phyloP scores from a whole-genome alignment of 2,888 invertebrate genomes.

The Luffia ferchaultella region DNA sequence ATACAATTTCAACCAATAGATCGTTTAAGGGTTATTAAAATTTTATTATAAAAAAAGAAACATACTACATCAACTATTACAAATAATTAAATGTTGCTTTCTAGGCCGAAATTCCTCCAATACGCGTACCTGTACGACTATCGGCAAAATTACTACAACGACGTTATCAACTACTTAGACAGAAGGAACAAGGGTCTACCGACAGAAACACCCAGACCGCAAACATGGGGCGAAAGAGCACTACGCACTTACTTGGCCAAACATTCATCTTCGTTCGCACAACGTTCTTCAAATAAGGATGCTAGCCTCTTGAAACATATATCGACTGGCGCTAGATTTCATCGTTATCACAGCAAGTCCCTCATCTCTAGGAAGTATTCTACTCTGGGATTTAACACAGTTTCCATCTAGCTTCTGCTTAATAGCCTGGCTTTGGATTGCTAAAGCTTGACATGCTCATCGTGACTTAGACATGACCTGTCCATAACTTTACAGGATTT shows the following conservation, averaged over 20 bases:
- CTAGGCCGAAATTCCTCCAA: constrained; percentile 80
- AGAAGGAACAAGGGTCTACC: constrained; percentile 73
- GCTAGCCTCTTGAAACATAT: constrained; percentile 67
- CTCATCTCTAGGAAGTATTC: constrained; percentile 79
- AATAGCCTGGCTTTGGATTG: constrained; percentile 41
- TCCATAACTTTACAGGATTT: constrained; percentile 55
- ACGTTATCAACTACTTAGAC: constrained; percentile 84
- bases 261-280: constrained; percentile 74
- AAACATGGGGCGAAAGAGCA: constrained; percentile 87
- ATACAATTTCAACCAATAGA: too few species aligned
- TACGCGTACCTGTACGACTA: constrained; percentile 87
- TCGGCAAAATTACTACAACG: constrained; percentile 86
- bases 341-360: constrained; percentile 78
- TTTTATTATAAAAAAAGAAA: too few species aligned
- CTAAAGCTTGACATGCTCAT: constrained; percentile 25
- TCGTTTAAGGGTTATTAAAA: too few species aligned
- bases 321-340: constrained; percentile 72
- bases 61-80: too few species aligned
- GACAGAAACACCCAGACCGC: constrained; percentile 78
- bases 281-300: constrained; percentile 69
- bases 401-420: constrained; percentile 57
- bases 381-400: constrained; percentile 55
- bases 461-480: constrained; percentile 43
- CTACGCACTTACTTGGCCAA: constrained; percentile 74
- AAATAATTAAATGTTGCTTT: constrained; percentile 15